Conservation (phyloP, 1,140 invertebrate species). For the Heterodera carotae region DNA sequence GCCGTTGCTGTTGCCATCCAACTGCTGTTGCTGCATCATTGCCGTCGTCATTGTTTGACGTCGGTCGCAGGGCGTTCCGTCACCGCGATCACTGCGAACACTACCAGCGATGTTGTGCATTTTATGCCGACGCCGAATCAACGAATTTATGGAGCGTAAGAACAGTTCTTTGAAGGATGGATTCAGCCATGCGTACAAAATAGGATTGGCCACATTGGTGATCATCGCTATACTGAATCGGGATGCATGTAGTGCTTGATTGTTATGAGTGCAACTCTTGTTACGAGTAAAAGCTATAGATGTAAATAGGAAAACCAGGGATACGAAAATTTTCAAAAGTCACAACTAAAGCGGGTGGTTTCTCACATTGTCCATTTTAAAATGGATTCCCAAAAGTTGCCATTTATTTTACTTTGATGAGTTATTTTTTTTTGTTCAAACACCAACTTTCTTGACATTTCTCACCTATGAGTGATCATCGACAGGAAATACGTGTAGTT, state of each 20-base stretch:
- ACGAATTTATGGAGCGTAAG: slow-evolving; percentile 22
- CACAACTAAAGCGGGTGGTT: no score
- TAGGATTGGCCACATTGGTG: slow-evolving; percentile 90
- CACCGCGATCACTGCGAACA: background rate
- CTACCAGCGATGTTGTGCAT: background rate
- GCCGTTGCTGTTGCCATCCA: background rate
- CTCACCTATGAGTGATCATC: slow-evolving; percentile 56
- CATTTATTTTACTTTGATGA: no score
- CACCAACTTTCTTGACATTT: no score
- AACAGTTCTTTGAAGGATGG: slow-evolving; percentile 53
- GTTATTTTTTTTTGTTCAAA: background rate
- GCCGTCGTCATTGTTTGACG: background rate
- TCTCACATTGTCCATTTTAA: no score
- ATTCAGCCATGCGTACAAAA: slow-evolving; percentile 96
- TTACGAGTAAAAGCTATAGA: no score
- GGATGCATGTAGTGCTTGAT: no score
- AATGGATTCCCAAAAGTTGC: no score
- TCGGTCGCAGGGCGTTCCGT: background rate
- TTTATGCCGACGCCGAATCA: background rate
- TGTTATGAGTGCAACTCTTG: no score
- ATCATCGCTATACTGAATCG: slow-evolving; percentile 75
- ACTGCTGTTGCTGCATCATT: background rate
- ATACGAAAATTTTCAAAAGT: no score
- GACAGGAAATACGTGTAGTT: slow-evolving; percentile 61
- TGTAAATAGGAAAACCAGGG: no score